phyloP scores from a whole-genome alignment of 2,113 vertebrate genomes.

The Aix galericulata region DNA sequence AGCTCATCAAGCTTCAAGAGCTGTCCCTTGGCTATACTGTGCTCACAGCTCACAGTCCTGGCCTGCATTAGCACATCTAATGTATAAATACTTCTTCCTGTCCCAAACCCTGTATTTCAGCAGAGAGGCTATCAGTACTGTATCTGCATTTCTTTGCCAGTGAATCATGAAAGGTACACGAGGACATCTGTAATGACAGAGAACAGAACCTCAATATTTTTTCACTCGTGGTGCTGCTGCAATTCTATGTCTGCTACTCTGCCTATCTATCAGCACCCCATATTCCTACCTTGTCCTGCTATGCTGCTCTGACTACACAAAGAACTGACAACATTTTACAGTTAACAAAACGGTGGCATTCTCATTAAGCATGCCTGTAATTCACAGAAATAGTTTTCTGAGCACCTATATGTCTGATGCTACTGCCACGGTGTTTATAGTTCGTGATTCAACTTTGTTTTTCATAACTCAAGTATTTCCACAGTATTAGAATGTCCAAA shows the following conservation, averaged over 20 bases:
- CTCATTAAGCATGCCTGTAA: not conserved
- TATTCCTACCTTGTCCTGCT: not conserved
- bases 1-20: conserved; percentile 48
- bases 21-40: conserved; percentile 22
- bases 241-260: not conserved
- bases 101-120: not conserved
- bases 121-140: not conserved
- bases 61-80: conserved; percentile 19
- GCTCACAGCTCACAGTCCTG: not conserved
- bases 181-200: not conserved
- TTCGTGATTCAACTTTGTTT: not conserved
- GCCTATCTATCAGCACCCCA: not conserved
- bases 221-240: not conserved
- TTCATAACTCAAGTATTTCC: not conserved
- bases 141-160: not conserved
- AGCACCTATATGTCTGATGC: not conserved
- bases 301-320: not conserved
- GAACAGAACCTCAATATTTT: not conserved
- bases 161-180: not conserved
- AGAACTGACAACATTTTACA: not conserved
- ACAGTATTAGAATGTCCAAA: not conserved
- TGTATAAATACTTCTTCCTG: not conserved
- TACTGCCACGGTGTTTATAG: not conserved
- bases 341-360: not conserved
- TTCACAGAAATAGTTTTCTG: not conserved